These are phyloP conservation scores for Intellagama lesueurii DNA, from an alignment of 2,797 vertebrate species.

Conservation along the genomic window DNA sequence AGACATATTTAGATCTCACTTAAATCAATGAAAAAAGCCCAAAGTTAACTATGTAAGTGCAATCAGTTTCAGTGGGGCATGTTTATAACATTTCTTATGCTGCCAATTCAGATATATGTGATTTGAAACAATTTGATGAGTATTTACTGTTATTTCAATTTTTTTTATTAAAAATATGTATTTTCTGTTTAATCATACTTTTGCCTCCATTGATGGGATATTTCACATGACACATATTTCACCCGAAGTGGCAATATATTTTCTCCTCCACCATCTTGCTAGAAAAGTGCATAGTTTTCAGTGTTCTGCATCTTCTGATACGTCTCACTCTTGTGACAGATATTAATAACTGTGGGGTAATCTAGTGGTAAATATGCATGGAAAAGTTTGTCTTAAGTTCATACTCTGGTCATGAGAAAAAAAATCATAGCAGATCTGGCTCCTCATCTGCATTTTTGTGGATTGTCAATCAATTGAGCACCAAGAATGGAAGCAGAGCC, in stretches of 20 bases:
- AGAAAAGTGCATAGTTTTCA: not conserved
- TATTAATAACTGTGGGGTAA: no score
- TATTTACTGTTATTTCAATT: no score
- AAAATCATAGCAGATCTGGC: not conserved
- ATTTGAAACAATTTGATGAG: not conserved
- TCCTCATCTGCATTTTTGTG: not conserved
- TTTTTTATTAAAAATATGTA: not conserved
- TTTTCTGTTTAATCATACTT: not conserved
- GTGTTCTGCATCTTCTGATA: not conserved
- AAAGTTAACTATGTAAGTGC: not conserved
- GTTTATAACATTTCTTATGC: not conserved
- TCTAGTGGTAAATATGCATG: not conserved
- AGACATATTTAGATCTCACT: not conserved
- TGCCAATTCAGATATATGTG: not conserved
- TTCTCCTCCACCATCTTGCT: not conserved
- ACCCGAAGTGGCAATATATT: not conserved
- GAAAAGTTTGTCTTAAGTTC: not conserved
- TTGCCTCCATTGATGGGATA: not conserved
- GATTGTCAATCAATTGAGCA: not conserved
- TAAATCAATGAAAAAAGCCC: not conserved
- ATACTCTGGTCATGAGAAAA: not conserved
- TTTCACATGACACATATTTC: not conserved
- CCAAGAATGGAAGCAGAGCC: not conserved
- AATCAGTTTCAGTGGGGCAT: not conserved
- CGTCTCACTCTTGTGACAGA: no score